Base-by-base conservation (phyloP, 2,113 vertebrate species). In the Anhinga anhinga region DNA sequence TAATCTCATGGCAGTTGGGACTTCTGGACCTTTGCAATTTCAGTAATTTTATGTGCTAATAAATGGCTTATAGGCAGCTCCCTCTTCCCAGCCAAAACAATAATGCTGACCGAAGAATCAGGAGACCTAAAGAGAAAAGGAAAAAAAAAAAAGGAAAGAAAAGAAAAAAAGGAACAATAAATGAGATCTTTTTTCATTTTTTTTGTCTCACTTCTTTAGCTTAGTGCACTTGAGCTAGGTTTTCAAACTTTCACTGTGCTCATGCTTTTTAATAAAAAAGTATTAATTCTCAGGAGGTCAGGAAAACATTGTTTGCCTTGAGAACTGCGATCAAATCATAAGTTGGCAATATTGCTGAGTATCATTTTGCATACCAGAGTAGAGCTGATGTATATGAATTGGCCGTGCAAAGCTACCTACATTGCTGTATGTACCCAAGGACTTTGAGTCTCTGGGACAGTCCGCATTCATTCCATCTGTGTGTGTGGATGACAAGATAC, bases 11-110 rank as follows among this genome's bases (percentile, higher is more conserved):
- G 62, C 67, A 89, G 53, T 70, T 89, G 87, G 3, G 77, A 72
- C 47, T 94, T 79, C 30, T 38, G 59, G 86, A 91, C 90, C 88
- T 95, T 78, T 95, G 86, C 71, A 93, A 86, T 92, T 88, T 93
- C 66, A 74, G 29, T 96, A 88, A 93, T 96, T 95, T 96, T 91
- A 77, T 76, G 81, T 85, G 76, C 61, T 62, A 94, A 82, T 91
- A 95, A 95, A 87, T 73, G 89, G 73, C 78, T 91, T 27, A 40
- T 71, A 79, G 73, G 73, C 77, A 93, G 93, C 81, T 95, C 81
- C 29, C 20, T 88, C n/a, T 88, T 78, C 56, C 47, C 61, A 78
- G 49, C 56, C 65, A 84, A 89, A 81, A 30, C 78, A 86, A 42
- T 74, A 74, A 55, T 47, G 52, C 49, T 73, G 73, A 47, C 49